phyloP scores from a whole-genome alignment of 2,113 vertebrate species.

The Petrocephalus microphthalmus region DNA sequence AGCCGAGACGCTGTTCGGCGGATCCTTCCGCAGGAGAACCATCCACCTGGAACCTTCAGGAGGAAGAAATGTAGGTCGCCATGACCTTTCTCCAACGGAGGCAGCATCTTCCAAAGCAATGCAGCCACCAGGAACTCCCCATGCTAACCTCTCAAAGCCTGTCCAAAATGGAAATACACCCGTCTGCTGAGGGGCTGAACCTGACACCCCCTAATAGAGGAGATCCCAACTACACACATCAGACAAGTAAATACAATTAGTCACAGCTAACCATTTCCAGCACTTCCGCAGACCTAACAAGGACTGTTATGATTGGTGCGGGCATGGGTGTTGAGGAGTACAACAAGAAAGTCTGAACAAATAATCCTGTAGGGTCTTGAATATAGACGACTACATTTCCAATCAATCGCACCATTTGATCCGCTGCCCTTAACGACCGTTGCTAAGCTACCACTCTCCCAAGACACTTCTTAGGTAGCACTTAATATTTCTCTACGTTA shows the following conservation, averaged over 20 bases:
- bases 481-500: neutral
- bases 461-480: neutral
- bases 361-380: neutral
- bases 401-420: neutral
- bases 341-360: neutral
- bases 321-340: neutral
- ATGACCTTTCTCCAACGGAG: conserved; percentile 20
- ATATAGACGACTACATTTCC: neutral
- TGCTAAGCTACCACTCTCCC: neutral
- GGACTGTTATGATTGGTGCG: neutral
- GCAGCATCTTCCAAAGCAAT: neutral
- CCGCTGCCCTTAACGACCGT: neutral
- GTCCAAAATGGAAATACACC: conserved; percentile 11
- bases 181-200: neutral
- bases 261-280: neutral
- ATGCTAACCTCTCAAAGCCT: conserved; percentile 26
- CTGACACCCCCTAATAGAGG: neutral
- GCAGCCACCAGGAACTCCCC: conserved; percentile 16
- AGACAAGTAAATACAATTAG: neutral
- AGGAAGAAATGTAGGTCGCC: conserved; percentile 6
- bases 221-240: neutral
- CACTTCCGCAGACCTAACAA: neutral
- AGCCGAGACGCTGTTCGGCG: neutral
- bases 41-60: neutral
- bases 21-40: neutral